Evolutionary conservation across 2,888 invertebrate species (phyloP), one percentile per base, ranked within the genome.

Genomic region (Cylloceria caligata): DNA sequence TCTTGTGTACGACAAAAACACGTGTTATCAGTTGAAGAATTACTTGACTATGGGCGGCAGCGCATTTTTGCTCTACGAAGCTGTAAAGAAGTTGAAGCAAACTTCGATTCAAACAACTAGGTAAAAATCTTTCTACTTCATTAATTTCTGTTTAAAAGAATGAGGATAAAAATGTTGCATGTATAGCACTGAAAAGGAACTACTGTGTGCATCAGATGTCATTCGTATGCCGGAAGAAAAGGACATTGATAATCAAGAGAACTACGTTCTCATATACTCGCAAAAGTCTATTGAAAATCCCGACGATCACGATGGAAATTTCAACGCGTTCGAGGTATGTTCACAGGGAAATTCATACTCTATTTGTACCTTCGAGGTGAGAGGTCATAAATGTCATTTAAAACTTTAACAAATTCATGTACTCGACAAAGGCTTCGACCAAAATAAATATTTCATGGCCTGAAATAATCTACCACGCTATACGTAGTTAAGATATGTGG

Each of bases 1-100:
- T 85, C 94, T 98, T 0, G 98, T 98, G 75, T 95, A 97, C 89
- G 97, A 98, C 93, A 95, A 95, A 57, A 95, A 95, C 88, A 97
- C 97, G 6, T 97, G 98, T 91, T 95, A 94, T 86, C 98, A 98
- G 91, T 92, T 99, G 21, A 96, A 96, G 88, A 92, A 91, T 84
- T 90, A 88, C 74, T 87, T 93, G 64, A 91, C 89, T 1, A 89
- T 90, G 87, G 92, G 92, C 6, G 84, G 89, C 19, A 85, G 88
- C 3, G 86, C 89, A 78, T 91, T 90, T 85, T 87, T 92, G 79
- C 85, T 87, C 27, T 86, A 87, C 21, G 88, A 91, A 77, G 88
- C 89, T 13, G 80, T 86, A 80, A 91, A 85, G 72, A 90, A 89
- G 76, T 79, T 92, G 36, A 87, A 89, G 19, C 80, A 77, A 55